Evolutionary conservation across 2,888 invertebrate species (phyloP), one percentile per base, ranked within the genome.

Genomic region (Patella depressa): DNA sequence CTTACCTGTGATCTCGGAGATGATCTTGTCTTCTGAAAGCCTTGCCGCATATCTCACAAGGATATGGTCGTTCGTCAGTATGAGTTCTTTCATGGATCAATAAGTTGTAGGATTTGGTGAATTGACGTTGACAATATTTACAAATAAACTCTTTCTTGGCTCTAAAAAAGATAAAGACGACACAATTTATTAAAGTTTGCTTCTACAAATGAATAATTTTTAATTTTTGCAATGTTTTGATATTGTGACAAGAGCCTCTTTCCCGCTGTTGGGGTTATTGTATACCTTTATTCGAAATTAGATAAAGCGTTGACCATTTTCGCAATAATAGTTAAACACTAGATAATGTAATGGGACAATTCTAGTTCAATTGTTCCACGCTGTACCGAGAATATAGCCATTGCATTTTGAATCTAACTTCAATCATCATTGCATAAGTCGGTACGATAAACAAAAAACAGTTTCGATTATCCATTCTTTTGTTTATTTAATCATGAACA

Each of bases 11-110:
- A 85, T 93, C 94, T 80, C 94, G 86, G 17, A 94, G 91, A 87
- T 94, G 94, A 92, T 99, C 99, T 93, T 99, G 98, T 89, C 99
- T 93, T 87, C 99, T 94, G 93, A 99, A 99, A 17, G 98, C 97
- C 92, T 99, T 99, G 79, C 97, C 96, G 91, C 99, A 99, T 88
- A 98, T 97, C 92, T 99, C 98, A 93, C 99, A 99, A 73, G 97
- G 96, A 91, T 98, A 99, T 0, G 98, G 98, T 77, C 98, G 93
- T 92, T 99, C 99, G 90, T 98, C 98, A 12, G 98, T 99, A 91
- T 99, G 98, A 2, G 98, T 99, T 88, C 98, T 93, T 91, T 98
- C 98, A 93, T 99, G 99, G 86, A 99, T 99, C 85, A 98, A 93
- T 89, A 99, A 93, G 92, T 99, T 99, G 93, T 98, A 99, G 24